Percentiles rank a stretch among this genome's conserved stretches.
Conservation (phyloP, 2,797 vertebrate species). For the Peromyscus eremicus region DNA sequence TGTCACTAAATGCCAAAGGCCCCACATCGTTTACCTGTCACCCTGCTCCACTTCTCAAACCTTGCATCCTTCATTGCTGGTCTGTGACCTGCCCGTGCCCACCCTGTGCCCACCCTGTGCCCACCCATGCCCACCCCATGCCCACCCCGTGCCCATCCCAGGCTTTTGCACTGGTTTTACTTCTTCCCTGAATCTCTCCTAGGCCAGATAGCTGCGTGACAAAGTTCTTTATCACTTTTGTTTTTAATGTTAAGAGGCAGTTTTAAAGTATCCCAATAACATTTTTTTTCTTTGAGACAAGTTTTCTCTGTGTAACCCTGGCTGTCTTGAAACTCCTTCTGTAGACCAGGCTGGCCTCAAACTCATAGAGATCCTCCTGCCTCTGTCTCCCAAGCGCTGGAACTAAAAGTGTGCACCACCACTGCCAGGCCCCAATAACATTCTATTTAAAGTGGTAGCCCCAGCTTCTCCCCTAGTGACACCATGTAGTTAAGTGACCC, state of each 20-base stretch:
- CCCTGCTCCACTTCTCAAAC: background rate
- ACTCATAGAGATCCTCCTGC: background rate
- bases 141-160: background rate
- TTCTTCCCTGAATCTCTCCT: background rate
- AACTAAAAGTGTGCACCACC: background rate
- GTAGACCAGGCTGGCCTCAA: background rate
- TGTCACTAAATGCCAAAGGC: background rate
- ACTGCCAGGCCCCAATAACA: background rate
- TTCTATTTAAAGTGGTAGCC: background rate
- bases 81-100: background rate
- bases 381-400: background rate
- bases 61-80: background rate
- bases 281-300: background rate
- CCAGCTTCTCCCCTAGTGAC: background rate
- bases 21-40: background rate
- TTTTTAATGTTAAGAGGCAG: background rate
- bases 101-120: background rate
- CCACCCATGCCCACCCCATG: no score
- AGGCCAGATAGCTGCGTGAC: background rate
- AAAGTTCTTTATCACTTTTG: background rate
- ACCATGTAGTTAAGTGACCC: background rate
- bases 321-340: background rate
- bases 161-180: background rate
- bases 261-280: background rate
- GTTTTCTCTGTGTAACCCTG: background rate